Percentiles rank a stretch among this genome's conserved stretches.
These are phyloP conservation scores for Sycophila texana DNA, from an alignment of 2,888 invertebrate species.

Conservation along the genomic window DNA sequence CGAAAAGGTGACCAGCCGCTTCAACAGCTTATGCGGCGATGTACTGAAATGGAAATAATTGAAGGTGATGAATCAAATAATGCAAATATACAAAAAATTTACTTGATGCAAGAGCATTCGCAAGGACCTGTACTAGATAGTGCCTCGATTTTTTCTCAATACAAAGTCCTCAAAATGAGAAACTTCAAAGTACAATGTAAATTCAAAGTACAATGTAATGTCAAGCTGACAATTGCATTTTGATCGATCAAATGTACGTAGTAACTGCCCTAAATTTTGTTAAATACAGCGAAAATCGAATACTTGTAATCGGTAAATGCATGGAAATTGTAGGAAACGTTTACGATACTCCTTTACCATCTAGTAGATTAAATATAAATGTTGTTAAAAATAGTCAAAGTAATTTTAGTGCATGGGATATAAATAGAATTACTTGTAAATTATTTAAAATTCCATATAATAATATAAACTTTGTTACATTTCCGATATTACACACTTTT, in stretches of 20 bases:
- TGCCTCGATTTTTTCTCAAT: background rate
- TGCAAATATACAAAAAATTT: background rate
- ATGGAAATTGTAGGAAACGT: background rate
- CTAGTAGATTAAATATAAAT: background rate
- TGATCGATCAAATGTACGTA: background rate
- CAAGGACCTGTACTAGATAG: background rate
- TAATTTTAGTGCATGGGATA: background rate
- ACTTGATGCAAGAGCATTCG: background rate
- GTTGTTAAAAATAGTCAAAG: background rate
- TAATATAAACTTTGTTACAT: background rate
- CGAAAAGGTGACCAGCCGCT: background rate
- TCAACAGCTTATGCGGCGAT: background rate
- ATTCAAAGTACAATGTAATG: background rate
- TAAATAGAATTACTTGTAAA: background rate
- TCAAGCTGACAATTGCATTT: background rate
- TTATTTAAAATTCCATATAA: slow-evolving; percentile 15
- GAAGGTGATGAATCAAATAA: background rate
- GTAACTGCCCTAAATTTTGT: background rate
- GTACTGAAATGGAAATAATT: background rate
- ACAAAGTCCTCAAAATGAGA: background rate
- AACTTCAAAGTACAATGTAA: background rate
- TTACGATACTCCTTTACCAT: background rate
- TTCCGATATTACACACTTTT: slow-evolving; percentile 9
- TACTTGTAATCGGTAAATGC: background rate
- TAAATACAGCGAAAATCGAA: background rate